These are phyloP conservation scores for Phalanger gymnotis DNA, from an alignment of 2,797 vertebrate genomes.

Conservation along the genomic window DNA sequence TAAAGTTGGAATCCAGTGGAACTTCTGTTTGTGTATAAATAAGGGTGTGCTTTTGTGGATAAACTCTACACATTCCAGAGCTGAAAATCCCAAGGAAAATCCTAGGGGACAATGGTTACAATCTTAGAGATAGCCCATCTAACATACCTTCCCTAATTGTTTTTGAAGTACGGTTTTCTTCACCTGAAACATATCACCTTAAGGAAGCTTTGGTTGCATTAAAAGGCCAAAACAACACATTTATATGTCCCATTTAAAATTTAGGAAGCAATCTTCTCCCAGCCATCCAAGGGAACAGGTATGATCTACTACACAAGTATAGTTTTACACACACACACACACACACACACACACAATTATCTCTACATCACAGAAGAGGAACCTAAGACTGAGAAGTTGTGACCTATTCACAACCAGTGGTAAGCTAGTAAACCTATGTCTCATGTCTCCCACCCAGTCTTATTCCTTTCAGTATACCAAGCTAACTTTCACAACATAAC, in stretches of 20 bases:
- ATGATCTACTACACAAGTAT: neutral
- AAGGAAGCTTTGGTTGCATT: neutral
- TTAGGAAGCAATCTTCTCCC: neutral
- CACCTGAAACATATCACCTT: neutral
- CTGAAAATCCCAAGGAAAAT: slow-evolving; percentile 56
- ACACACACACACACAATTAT: neutral
- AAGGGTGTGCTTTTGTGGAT: slow-evolving; percentile 59
- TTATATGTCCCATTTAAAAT: neutral
- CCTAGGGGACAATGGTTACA: slow-evolving; percentile 33
- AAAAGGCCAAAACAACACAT: neutral
- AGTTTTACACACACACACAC: neutral
- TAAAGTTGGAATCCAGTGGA: slow-evolving; percentile 49
- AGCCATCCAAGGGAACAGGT: neutral
- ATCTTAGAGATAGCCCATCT: slow-evolving; percentile 63
- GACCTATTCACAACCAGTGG: neutral
- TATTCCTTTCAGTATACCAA: neutral
- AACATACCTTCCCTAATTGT: slow-evolving; percentile 52
- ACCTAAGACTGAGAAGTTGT: neutral
- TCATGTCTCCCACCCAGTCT: neutral
- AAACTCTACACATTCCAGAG: slow-evolving; percentile 73
- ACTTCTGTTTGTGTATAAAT: slow-evolving; percentile 47
- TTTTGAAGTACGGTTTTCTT: slow-evolving; percentile 38
- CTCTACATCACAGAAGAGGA: neutral
- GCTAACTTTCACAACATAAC: neutral
- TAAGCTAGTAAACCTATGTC: neutral